Evolutionary conservation across 2,888 invertebrate species (phyloP).

Genomic region (Stenodera caucasica): DNA sequence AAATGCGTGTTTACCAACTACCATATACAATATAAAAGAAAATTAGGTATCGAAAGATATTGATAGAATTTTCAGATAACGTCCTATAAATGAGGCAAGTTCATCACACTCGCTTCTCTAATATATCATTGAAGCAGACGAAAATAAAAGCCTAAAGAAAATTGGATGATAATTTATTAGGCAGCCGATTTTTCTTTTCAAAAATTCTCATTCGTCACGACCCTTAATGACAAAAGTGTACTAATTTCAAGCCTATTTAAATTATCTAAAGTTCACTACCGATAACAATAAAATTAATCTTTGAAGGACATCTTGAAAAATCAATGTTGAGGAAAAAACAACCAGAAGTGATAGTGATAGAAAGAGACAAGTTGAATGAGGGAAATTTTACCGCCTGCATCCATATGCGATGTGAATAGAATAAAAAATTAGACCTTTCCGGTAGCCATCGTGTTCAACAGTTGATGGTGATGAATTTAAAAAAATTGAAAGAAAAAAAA

Average conservation of each 20-base stretch:
- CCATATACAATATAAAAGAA: constrained; percentile 30
- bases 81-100: constrained; percentile 12
- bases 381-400: constrained; percentile 30
- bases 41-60: constrained; percentile 35
- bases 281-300: constrained; percentile 8
- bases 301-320: constrained; percentile 26
- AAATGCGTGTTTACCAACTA: constrained; percentile 30
- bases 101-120: constrained; percentile 15
- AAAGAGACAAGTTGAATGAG: constrained; percentile 7
- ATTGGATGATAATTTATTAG: constrained; percentile 29
- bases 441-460: constrained; percentile 33
- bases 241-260: constrained; percentile 29
- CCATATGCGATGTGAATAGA: constrained; percentile 37
- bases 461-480: constrained; percentile 38
- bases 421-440: constrained; percentile 40
- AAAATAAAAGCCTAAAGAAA: constrained; percentile 12
- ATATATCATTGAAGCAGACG: constrained; percentile 2
- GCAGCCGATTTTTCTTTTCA: constrained; percentile 6
- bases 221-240: too few relatives aligned
- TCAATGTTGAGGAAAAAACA: constrained; percentile 20
- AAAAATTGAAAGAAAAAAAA: constrained; percentile 18
- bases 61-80: constrained; percentile 34
- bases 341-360: constrained; percentile 6
- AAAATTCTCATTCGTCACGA: too few relatives aligned
- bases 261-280: constrained; percentile 33